Conservation (phyloP, 2,797 vertebrate species). For the Pipistrellus pipistrellus region DNA sequence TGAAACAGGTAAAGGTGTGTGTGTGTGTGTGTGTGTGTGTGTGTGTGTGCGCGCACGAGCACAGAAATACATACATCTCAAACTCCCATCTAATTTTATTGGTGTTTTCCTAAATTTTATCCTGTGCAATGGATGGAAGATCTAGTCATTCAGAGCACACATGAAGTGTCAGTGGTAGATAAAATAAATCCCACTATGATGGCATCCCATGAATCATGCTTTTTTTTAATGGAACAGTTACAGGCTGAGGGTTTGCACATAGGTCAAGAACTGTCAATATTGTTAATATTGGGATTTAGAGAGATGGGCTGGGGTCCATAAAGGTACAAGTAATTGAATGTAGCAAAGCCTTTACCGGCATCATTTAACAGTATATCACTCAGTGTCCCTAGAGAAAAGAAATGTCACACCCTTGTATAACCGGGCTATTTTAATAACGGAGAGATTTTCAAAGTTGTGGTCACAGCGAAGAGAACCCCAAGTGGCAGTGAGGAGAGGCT, state of each 20-base stretch:
- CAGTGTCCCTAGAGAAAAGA: background rate
- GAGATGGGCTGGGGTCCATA: background rate
- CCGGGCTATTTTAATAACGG: background rate
- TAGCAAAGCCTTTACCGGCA: background rate
- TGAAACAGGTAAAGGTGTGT: background rate
- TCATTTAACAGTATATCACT: background rate
- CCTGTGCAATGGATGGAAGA: background rate
- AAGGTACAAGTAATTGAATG: background rate
- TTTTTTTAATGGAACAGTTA: background rate
- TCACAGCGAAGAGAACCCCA: background rate
- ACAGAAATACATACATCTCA: background rate
- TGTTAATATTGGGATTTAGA: background rate
- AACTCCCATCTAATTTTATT: background rate
- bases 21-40: background rate
- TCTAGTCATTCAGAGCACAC: background rate
- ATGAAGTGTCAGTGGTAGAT: background rate
- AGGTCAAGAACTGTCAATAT: background rate
- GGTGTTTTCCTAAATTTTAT: background rate
- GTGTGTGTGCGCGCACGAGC: background rate
- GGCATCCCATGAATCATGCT: background rate
- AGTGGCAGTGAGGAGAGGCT: background rate
- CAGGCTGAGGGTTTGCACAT: background rate
- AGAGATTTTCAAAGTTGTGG: background rate
- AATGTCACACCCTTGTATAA: fast-evolving
- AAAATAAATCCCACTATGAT: background rate